Evolutionary conservation across 2,797 vertebrate species (phyloP).

Genomic region (Morus bassanus): DNA sequence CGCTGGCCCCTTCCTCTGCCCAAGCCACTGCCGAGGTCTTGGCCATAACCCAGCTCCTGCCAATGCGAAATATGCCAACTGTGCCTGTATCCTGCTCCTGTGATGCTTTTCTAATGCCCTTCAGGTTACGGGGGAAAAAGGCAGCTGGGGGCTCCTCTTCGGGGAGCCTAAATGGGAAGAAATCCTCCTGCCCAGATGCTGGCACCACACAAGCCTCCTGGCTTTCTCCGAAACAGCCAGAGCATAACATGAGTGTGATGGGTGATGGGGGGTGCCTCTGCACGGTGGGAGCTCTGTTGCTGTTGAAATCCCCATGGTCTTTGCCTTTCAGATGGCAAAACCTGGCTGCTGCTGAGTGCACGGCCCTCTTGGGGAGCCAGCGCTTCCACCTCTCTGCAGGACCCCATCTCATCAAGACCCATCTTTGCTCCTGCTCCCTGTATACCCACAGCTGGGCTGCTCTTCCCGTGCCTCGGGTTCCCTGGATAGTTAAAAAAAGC

Average conservation of each 20-base stretch:
- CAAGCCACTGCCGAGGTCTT: accelerated
- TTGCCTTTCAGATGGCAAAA: neutral
- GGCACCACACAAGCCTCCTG: neutral
- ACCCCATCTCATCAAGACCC: neutral
- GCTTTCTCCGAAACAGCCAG: neutral
- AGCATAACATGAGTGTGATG: accelerated
- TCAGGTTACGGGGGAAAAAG: no score
- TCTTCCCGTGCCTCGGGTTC: neutral
- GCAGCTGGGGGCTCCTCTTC: accelerated
- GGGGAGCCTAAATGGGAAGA: neutral
- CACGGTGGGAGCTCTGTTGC: accelerated
- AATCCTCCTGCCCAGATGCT: accelerated
- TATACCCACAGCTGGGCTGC: neutral
- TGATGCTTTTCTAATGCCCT: neutral
- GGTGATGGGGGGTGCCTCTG: neutral
- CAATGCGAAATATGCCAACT: accelerated
- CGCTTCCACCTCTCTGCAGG: neutral
- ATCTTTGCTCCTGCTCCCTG: neutral
- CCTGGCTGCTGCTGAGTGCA: neutral
- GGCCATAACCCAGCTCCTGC: neutral
- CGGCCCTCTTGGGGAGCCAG: neutral
- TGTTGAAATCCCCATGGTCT: neutral
- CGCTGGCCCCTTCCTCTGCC: neutral
- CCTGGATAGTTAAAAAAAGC: neutral
- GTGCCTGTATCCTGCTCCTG: accelerated